Evolutionary conservation across 2,888 invertebrate genomes (phyloP).

Genomic region (Synanthedon vespiformis): DNA sequence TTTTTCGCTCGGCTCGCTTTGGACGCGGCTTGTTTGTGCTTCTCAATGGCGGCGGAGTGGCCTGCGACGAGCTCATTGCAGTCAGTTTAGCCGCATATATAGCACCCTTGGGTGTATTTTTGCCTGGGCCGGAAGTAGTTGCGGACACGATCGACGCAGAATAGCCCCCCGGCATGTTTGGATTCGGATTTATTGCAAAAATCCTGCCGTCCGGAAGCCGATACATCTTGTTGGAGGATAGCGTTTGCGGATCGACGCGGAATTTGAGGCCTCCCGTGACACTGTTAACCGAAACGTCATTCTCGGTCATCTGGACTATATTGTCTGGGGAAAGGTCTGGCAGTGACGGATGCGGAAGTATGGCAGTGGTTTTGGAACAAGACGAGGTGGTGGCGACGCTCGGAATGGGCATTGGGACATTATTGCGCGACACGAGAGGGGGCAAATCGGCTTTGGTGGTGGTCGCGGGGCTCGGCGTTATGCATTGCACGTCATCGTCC

Average conservation of each 20-base stretch:
- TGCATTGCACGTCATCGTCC: slow-evolving; percentile 63
- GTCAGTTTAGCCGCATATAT: slow-evolving; percentile 53
- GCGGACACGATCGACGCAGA: slow-evolving; percentile 65
- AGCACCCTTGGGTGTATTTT: slow-evolving; percentile 31
- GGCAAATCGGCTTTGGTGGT: slow-evolving; percentile 24
- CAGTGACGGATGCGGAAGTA: slow-evolving; percentile 3
- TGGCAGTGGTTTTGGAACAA: too few relatives aligned
- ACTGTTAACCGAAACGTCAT: slow-evolving; percentile 62
- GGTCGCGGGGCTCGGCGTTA: slow-evolving; percentile 47
- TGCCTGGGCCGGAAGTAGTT: slow-evolving; percentile 30
- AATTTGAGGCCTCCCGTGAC: slow-evolving; percentile 62
- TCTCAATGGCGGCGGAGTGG: slow-evolving; percentile 2
- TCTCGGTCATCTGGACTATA: slow-evolving; percentile 64
- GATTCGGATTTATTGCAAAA: slow-evolving; percentile 61
- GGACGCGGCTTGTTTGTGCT: slow-evolving; percentile 12
- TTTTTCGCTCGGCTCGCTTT: slow-evolving; percentile 9
- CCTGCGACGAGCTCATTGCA: slow-evolving; percentile 19
- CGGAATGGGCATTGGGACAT: background rate
- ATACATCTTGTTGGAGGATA: slow-evolving; percentile 66
- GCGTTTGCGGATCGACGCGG: slow-evolving; percentile 61
- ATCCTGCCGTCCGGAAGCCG: slow-evolving; percentile 62
- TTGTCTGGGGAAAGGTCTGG: slow-evolving; percentile 40
- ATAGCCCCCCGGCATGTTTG: slow-evolving; percentile 63
- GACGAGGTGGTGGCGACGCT: too few relatives aligned
- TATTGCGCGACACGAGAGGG: slow-evolving; percentile 13